Evolutionary conservation across 1,140 invertebrate genomes (phyloP), one percentile per base, ranked within the genome.

Genomic region (Drosophila ohnishii): DNA sequence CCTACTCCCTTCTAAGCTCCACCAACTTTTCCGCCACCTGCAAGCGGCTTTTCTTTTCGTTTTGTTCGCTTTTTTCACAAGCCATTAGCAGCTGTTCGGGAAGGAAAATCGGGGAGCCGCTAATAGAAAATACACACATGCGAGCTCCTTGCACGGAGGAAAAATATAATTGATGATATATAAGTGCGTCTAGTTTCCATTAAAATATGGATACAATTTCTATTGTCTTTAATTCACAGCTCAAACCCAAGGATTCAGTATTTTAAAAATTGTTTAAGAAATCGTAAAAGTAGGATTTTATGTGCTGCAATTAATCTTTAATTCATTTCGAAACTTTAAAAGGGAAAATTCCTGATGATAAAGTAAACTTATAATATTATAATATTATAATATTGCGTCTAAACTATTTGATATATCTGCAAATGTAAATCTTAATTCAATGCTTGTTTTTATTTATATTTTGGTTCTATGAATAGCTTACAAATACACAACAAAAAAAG

Each of bases 1-100:
- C 35, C 37, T 28, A 2, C 3, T 11, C 16, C n/a, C 32, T 25
- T 25, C 32, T 30, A 22, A 66, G 25, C 61, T 47, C 45, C 25
- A 11, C 42, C 40, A 57, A 45, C 34, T 71, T 62, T 50, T 34
- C 35, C 40, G 34, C 35, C 30, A 50, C 51, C 66, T 73, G 45
- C 34, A 34, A 28, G 42, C 40, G 22, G 55, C 35, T 64, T 74
- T 53, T 37, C 58, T 40, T 39, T 66, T 48, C 50, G 40, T 42
- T 47, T 34, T 19, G 30, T 67, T 75, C 35, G 48, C 62, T 35
- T 69, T 80, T 79, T 77, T 77, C 73, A 78, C 80, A 59, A 75
- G 51, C 65, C 55, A 85, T 85, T 85, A 85, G 82, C 81, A 85
- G 82, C 82, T 85, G 81, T 47, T 85, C 55, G 55, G 56, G 55